Percentiles rank a stretch among this genome's conserved stretches.
Conservation (phyloP, 2,888 invertebrate species). For the Agonopterix heracliana region DNA sequence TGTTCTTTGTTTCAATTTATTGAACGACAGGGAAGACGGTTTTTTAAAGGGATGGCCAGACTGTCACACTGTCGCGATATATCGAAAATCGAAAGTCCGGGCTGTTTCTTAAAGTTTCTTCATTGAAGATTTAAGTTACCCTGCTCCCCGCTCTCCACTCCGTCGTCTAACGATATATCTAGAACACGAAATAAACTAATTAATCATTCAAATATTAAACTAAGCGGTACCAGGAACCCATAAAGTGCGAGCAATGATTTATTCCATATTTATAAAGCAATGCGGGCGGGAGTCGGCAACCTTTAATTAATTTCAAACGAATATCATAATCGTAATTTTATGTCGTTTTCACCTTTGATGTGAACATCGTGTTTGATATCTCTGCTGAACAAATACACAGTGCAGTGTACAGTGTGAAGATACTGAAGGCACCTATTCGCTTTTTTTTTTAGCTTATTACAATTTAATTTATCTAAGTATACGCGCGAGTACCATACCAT, state of each 20-base stretch:
- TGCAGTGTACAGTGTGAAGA: too few relatives aligned
- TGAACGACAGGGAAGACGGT: too few relatives aligned
- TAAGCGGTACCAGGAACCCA: background rate
- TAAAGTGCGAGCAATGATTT: background rate
- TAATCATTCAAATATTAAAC: background rate
- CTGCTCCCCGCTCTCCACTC: background rate
- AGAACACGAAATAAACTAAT: background rate
- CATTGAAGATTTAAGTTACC: too few relatives aligned
- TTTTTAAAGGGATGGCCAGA: too few relatives aligned
- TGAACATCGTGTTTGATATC: constrained; percentile 4
- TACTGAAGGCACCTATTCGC: too few relatives aligned
- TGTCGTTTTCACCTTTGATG: constrained; percentile 24
- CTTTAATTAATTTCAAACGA: constrained; percentile 28
- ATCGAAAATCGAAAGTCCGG: too few relatives aligned
- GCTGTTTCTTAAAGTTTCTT: too few relatives aligned
- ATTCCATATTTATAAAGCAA: background rate
- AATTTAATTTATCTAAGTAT: too few relatives aligned
- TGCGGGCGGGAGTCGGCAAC: constrained; percentile 1
- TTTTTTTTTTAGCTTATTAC: too few relatives aligned
- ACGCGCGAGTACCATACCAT: too few relatives aligned
- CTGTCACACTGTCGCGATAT: too few relatives aligned
- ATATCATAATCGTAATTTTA: constrained; percentile 30
- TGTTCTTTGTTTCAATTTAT: too few relatives aligned
- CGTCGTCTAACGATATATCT: background rate
- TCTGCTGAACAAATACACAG: constrained; percentile 3